Base-by-base conservation (phyloP, 2,113 vertebrate genomes). In the Origma solitaria region DNA sequence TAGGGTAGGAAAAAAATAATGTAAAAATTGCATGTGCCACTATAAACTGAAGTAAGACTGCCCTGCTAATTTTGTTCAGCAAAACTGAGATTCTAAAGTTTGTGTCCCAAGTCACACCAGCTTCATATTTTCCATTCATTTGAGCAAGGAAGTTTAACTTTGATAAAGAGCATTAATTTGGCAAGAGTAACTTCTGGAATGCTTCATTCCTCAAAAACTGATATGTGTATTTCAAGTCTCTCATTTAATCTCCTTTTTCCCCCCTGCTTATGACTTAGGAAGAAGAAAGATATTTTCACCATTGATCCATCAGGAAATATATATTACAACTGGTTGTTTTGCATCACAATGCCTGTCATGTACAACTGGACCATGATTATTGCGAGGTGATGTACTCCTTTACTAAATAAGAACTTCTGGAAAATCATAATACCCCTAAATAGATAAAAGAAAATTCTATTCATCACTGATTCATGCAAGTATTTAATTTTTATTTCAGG, bases 361-460 rank as follows among this genome's bases (percentile, higher is more conserved):
- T 99, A 99, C 97, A 99, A 99, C 98, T 99, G 99, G 99, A 99
- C 98, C 42, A 97, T 99, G 97, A 97, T 99, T 86, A 99, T 99
- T 40, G 99, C 99, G 92, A 99, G 99, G 99, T 99, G 95, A 95
- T 65, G 60, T 93, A 75, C 10, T 78, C 37, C 11, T 93, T 90
- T 56, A 71, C 53, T 66, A 24, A 4, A 65, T 20, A 78, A 78
- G n/a, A 92, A 72, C 30, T 71, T 75, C 30, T 49, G 40, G 25
- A 47, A 86, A 92, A 81, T 28, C 1, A 0, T 45, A 53, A 38
- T 51, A 51, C 22, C 9, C 21, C 9, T 49, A 35, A 73, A n/a
- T 27, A 81, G n/a, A 70, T 50, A 0, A 3, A 25, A 80, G 60
- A 49, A 1, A 15, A 56, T 31, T 82, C 40, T 62, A 61, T 47